phyloP scores from a whole-genome alignment of 23 tunicate genomes.

The Oikopleura dioica region DNA sequence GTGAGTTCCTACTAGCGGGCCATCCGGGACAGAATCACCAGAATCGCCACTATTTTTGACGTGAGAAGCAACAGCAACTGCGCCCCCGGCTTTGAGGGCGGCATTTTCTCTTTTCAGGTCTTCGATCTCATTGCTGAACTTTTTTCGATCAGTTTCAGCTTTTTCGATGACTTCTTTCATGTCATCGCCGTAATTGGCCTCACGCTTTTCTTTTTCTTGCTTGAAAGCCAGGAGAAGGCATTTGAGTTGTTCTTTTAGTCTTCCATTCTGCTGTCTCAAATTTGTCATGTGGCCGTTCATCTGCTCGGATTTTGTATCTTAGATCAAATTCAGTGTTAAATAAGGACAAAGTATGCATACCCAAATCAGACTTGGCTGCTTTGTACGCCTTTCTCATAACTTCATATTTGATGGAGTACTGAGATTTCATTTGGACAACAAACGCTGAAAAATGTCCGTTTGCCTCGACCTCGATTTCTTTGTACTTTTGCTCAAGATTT shows the following conservation, averaged over 20 bases:
- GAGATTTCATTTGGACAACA: neutral
- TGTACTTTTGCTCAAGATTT: neutral
- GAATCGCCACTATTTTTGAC: neutral
- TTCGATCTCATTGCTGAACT: neutral
- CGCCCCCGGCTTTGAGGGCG: neutral
- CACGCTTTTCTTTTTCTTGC: neutral
- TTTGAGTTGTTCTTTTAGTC: neutral
- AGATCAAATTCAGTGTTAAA: neutral
- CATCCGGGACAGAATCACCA: neutral
- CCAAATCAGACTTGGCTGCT: neutral
- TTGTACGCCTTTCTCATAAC: neutral
- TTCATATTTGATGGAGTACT: neutral
- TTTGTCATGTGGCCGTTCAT: neutral
- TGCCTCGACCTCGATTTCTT: constrained; percentile 1
- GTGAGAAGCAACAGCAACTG: neutral
- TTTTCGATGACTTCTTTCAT: neutral
- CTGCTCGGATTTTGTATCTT: neutral
- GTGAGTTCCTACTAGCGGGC: neutral
- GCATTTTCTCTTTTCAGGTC: neutral
- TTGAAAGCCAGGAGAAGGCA: neutral
- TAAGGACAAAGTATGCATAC: too few species aligned
- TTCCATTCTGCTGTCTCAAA: neutral
- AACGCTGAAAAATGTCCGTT: constrained; percentile 5
- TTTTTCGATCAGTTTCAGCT: neutral
- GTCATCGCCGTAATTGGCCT: neutral